Evolutionary conservation across 2,797 vertebrate species (phyloP).

Genomic region (Enteromius argenteus): DNA sequence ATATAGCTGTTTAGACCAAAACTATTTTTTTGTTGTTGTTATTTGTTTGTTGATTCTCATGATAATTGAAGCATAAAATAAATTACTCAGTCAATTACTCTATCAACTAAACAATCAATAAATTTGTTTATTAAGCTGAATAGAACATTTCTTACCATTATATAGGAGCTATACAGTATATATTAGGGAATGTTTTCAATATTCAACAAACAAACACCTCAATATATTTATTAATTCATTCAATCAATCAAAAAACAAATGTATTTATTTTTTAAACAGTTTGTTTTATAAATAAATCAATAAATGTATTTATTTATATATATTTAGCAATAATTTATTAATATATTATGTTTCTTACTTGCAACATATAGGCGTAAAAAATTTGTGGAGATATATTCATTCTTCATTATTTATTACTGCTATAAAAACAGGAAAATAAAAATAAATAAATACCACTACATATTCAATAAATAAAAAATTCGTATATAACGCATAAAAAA

Average conservation of each 20-base stretch:
- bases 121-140: background rate
- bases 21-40: background rate
- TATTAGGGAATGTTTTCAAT: too few species aligned
- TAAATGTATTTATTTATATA: background rate
- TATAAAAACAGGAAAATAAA: background rate
- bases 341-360: background rate
- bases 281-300: background rate
- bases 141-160: background rate
- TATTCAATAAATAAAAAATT: background rate
- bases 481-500: background rate
- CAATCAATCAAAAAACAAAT: background rate
- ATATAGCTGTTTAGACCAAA: background rate
- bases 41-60: background rate
- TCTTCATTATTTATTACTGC: background rate
- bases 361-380: background rate
- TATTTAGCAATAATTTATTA: background rate
- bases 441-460: background rate
- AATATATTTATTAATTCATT: background rate
- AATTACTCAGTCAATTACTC: background rate
- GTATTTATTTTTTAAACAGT: background rate
- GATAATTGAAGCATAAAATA: background rate
- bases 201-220: background rate
- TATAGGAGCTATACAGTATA: background rate
- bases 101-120: background rate
- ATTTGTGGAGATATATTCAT: background rate